Conservation (phyloP, 2,888 invertebrate species). For the Acronicta psi region DNA sequence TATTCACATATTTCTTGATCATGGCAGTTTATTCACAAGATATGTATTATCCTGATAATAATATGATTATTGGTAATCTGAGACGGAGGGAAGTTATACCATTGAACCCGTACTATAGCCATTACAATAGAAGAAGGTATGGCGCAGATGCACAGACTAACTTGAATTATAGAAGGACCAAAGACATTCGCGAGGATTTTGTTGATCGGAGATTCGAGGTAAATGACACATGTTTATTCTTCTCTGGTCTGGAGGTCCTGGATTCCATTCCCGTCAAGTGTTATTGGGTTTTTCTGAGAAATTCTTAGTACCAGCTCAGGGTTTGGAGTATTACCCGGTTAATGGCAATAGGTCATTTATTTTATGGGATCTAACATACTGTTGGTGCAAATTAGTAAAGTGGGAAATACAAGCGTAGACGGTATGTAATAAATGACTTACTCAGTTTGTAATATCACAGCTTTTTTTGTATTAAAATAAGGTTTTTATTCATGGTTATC, state of each 20-base stretch:
- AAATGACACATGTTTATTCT: not conserved
- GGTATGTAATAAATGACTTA: too few relatives aligned
- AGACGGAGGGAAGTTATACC: constrained; percentile 49
- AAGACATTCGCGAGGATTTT: constrained; percentile 46
- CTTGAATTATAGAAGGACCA: constrained; percentile 53
- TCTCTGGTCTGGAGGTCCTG: too few relatives aligned
- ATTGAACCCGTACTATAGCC: constrained; percentile 33
- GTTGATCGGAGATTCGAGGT: constrained; percentile 51
- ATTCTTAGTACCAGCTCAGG: too few relatives aligned
- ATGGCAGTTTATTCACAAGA: constrained; percentile 32
- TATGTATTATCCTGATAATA: constrained; percentile 35
- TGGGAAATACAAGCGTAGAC: too few relatives aligned
- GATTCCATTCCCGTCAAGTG: too few relatives aligned
- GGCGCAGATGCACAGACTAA: constrained; percentile 22
- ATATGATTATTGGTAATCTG: constrained; percentile 43
- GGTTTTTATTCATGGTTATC: too few relatives aligned
- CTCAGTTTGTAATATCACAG: too few relatives aligned
- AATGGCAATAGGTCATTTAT: too few relatives aligned
- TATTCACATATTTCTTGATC: constrained; percentile 3
- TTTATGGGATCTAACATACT: too few relatives aligned
- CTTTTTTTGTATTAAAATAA: not conserved
- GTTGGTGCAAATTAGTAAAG: too few relatives aligned
- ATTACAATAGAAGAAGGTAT: constrained; percentile 31
- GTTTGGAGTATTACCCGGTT: too few relatives aligned
- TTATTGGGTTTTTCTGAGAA: too few relatives aligned